phyloP scores from a whole-genome alignment of 2,888 invertebrate species.

The Hirtodrosophila histrioides region DNA sequence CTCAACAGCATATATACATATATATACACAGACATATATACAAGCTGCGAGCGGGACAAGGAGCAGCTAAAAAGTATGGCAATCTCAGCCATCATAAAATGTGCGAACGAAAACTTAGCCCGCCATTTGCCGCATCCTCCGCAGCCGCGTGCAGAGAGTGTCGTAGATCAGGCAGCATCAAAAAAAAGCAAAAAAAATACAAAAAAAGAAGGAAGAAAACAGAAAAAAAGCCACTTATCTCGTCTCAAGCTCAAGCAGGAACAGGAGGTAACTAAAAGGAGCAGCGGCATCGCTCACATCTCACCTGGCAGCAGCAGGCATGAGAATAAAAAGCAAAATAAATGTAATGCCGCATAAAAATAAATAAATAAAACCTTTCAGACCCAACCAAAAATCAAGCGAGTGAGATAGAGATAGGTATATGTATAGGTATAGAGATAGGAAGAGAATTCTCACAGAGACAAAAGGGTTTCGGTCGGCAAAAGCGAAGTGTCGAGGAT shows the following conservation, averaged over 20 bases:
- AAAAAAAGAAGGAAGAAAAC: conserved; percentile 19
- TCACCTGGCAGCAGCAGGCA: conserved; percentile 52
- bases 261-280: conserved; percentile 31
- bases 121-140: conserved; percentile 53
- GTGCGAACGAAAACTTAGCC: conserved; percentile 67
- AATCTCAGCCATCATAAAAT: conserved; percentile 76
- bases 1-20: conserved; percentile 56
- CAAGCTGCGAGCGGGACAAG: conserved; percentile 8
- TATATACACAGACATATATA: conserved; percentile 26
- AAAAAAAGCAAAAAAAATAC: conserved; percentile 7
- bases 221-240: conserved; percentile 70
- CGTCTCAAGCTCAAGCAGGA: conserved; percentile 61
- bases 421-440: too few species aligned
- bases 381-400: conserved; percentile 36
- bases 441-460: conserved; percentile 13
- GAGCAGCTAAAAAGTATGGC: conserved; percentile 67
- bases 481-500: not conserved
- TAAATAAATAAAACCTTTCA: conserved; percentile 68
- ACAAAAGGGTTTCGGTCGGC: not conserved
- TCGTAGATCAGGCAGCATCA: conserved; percentile 64
- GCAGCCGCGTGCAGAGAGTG: conserved; percentile 38
- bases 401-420: not conserved
- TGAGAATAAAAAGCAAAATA: conserved; percentile 70
- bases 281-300: conserved; percentile 53
- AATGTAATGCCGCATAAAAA: conserved; percentile 72